Conservation (phyloP, 2,113 vertebrate genomes). For the Xenopus laevis region DNA sequence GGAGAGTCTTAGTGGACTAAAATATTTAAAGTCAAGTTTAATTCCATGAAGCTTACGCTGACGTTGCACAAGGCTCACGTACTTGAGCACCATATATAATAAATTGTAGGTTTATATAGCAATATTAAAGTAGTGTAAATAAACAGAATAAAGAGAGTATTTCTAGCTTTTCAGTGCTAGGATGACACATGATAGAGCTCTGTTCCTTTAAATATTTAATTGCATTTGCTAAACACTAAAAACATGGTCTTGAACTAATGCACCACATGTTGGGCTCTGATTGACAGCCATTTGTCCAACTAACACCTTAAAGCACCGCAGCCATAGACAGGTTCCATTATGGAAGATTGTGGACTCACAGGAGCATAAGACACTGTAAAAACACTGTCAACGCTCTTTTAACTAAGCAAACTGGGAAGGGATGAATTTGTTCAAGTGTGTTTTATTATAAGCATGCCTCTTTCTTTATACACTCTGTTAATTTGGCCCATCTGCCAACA, state of each 20-base stretch:
- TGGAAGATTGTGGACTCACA: slow-evolving; percentile 32
- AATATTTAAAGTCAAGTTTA: no score
- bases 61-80: no score
- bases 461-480: slow-evolving; percentile 44
- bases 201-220: slow-evolving; percentile 36
- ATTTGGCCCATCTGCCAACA: slow-evolving; percentile 46
- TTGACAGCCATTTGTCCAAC: slow-evolving; percentile 44
- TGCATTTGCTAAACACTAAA: slow-evolving; percentile 25
- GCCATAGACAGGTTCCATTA: slow-evolving; percentile 33
- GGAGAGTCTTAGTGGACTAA: no score
- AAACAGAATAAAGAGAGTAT: background rate
- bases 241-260: slow-evolving; percentile 28
- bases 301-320: slow-evolving; percentile 37
- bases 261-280: slow-evolving; percentile 38
- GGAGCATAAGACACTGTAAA: slow-evolving; percentile 43
- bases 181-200: slow-evolving; percentile 16
- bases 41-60: no score
- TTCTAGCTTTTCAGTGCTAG: background rate
- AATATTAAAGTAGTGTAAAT: no score
- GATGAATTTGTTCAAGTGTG: slow-evolving; percentile 43
- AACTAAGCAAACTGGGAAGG: slow-evolving; percentile 44
- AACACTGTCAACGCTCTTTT: slow-evolving; percentile 44
- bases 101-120: no score
- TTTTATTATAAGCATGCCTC: slow-evolving; percentile 45
- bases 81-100: no score